Evolutionary conservation across 1,140 invertebrate genomes (phyloP).

Genomic region (Drosophila kanapiae): DNA sequence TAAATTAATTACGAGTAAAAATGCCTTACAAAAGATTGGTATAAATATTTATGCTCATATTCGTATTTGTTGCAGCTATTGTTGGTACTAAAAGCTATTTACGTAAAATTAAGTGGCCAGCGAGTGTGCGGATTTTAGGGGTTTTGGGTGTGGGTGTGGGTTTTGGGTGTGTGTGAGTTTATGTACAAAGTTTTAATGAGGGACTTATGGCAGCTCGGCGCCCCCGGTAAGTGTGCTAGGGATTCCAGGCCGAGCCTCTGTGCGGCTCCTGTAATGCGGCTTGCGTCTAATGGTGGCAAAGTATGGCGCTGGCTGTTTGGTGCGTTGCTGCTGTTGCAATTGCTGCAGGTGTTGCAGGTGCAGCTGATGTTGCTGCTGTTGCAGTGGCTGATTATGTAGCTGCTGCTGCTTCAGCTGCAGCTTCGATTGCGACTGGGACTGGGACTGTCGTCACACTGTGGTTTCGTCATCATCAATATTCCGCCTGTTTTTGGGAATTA

Average conservation of each 20-base stretch:
- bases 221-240: constrained; percentile 3
- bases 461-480: constrained; percentile 85
- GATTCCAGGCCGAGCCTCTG: constrained; percentile 24
- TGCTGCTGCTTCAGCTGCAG: constrained; percentile 15
- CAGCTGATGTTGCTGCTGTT: constrained; percentile 20
- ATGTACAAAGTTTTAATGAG: constrained; percentile 37
- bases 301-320: constrained; percentile 48
- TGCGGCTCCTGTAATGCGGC: constrained; percentile 63
- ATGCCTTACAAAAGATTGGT: constrained; percentile 40
- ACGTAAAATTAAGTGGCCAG: constrained; percentile 33
- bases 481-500: constrained; percentile 66
- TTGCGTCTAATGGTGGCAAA: constrained; percentile 75
- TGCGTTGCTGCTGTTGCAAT: constrained; percentile 37
- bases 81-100: constrained; percentile 30
- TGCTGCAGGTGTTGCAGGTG: constrained; percentile 29
- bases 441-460: constrained; percentile 78
- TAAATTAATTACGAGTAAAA: constrained; percentile 58
- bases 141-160: neutral
- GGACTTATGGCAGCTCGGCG: constrained; percentile 19
- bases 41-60: constrained; percentile 39
- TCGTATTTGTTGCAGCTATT: constrained; percentile 14
- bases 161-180: constrained; percentile 1
- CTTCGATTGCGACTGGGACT: constrained; percentile 22
- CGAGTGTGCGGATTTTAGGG: constrained; percentile 9
- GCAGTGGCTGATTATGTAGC: neutral